Conservation (phyloP, 2,888 invertebrate genomes). For the Amphipoea oculea region DNA sequence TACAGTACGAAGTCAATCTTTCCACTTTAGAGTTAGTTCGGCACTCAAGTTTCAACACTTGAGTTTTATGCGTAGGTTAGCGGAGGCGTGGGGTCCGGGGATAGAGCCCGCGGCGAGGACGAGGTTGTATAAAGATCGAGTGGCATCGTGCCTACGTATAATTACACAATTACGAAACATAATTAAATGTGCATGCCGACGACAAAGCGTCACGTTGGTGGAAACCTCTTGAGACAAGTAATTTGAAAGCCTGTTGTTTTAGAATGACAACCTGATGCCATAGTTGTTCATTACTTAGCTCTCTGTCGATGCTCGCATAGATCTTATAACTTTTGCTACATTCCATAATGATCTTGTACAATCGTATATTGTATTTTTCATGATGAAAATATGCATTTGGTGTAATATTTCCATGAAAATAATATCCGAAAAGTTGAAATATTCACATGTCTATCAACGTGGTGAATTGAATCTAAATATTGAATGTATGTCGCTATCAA, state of each 20-base stretch:
- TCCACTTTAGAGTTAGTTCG: conserved; percentile 60
- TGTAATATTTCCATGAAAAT: conserved; percentile 19
- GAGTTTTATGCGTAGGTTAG: conserved; percentile 57
- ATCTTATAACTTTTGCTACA: neutral
- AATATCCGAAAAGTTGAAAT: conserved; percentile 33
- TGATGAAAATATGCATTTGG: conserved; percentile 2
- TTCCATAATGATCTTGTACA: neutral
- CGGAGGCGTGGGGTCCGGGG: neutral
- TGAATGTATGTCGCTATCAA: conserved; percentile 9
- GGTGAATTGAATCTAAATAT: conserved; percentile 32
- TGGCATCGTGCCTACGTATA: conserved; percentile 54
- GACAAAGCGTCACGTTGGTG: conserved; percentile 27
- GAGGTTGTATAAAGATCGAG: conserved; percentile 61
- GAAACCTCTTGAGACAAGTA: conserved; percentile 23
- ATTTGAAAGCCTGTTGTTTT: conserved; percentile 38
- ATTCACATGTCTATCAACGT: conserved; percentile 31
- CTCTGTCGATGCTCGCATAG: neutral
- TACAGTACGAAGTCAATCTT: conserved; percentile 59
- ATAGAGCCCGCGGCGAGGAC: conserved; percentile 63
- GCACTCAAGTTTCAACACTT: conserved; percentile 58
- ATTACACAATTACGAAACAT: conserved; percentile 49
- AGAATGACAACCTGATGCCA: conserved; percentile 9
- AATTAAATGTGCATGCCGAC: conserved; percentile 30
- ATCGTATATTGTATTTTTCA: neutral
- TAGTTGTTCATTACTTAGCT: conserved; percentile 25